phyloP scores from a whole-genome alignment of 2,888 invertebrate species.

The Leptinotarsa peninsularis region DNA sequence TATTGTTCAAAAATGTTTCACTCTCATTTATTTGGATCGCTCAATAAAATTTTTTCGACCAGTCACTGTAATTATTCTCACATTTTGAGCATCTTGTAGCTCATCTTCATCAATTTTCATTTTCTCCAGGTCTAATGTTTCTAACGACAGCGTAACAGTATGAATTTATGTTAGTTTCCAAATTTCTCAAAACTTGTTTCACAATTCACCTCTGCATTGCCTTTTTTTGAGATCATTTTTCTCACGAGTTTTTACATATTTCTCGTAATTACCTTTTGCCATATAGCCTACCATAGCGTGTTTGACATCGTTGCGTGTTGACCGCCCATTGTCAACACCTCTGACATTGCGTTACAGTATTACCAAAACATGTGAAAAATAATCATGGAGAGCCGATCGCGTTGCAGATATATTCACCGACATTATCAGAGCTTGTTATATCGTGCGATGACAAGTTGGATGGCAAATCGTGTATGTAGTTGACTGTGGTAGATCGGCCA shows the following conservation, averaged over 20 bases:
- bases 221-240: too few relatives aligned
- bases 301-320: slow-evolving; percentile 46
- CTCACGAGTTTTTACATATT: background rate
- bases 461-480: slow-evolving; percentile 9
- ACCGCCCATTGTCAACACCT: slow-evolving; percentile 51
- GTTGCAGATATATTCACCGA: slow-evolving; percentile 21
- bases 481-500: background rate
- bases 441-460: slow-evolving; percentile 21
- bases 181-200: too few relatives aligned
- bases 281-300: slow-evolving; percentile 45
- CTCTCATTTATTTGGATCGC: too few relatives aligned
- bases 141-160: too few relatives aligned
- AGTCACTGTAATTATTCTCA: too few relatives aligned
- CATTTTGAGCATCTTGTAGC: too few relatives aligned
- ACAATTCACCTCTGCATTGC: too few relatives aligned
- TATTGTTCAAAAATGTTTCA: too few relatives aligned
- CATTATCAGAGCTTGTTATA: slow-evolving; percentile 27
- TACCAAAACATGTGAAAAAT: slow-evolving; percentile 27
- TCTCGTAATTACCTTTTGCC: slow-evolving; percentile 52
- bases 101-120: too few relatives aligned
- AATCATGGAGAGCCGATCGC: slow-evolving; percentile 17
- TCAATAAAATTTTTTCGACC: too few relatives aligned
- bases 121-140: too few relatives aligned
- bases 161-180: too few relatives aligned
- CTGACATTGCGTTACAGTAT: slow-evolving; percentile 48